phyloP scores from a whole-genome alignment of 2,888 invertebrate genomes.

The Tetrapedia diversipes region DNA sequence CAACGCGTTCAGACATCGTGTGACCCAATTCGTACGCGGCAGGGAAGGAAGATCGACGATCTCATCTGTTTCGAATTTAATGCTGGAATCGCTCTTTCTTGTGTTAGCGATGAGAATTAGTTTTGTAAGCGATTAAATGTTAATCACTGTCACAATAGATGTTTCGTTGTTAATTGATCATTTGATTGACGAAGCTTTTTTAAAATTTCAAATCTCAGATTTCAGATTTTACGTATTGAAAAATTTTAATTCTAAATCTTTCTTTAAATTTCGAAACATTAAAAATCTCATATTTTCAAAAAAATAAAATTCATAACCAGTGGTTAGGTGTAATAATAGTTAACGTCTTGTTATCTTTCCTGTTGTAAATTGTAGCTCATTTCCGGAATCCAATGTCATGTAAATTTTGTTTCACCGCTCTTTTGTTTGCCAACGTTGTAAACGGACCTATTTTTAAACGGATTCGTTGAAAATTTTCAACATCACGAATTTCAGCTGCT shows the following conservation, averaged over 20 bases:
- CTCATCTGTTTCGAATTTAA: neutral
- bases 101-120: neutral
- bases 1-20: neutral
- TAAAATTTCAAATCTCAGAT: too few relatives aligned
- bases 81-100: slow-evolving; percentile 32
- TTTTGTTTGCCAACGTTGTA: slow-evolving; percentile 38
- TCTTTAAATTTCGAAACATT: too few relatives aligned
- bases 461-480: slow-evolving; percentile 9
- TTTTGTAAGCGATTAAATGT: neutral
- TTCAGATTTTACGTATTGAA: too few relatives aligned
- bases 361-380: slow-evolving; percentile 57
- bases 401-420: slow-evolving; percentile 27
- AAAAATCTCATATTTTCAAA: too few relatives aligned
- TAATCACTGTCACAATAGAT: neutral
- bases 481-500: neutral
- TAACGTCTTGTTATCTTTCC: slow-evolving; percentile 54
- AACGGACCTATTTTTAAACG: slow-evolving; percentile 21
- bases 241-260: too few relatives aligned
- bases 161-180: neutral
- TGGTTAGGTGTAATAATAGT: slow-evolving; percentile 57
- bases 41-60: slow-evolving; percentile 9
- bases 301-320: slow-evolving; percentile 55
- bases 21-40: neutral
- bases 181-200: neutral
- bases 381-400: slow-evolving; percentile 57